A percentile compares a stretch with the other conserved stretches of the same genome.
phyloP scores from a whole-genome alignment of 2,113 vertebrate genomes.

The Podarcis cretensis region DNA sequence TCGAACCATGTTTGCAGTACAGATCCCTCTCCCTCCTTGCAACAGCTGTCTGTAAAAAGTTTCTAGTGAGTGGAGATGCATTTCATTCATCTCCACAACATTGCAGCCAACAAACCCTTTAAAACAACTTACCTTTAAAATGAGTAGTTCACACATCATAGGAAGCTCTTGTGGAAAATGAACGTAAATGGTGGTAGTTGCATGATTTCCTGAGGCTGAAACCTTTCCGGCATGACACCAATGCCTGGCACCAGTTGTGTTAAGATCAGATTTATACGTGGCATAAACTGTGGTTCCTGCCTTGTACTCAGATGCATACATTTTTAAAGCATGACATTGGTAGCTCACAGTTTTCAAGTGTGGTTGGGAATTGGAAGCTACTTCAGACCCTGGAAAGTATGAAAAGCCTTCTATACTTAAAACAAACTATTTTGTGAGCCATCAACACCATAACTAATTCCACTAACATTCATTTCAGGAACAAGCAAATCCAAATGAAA shows the following conservation, averaged over 20 bases:
- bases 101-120: background rate
- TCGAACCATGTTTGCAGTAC: no score
- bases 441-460: background rate
- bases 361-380: background rate
- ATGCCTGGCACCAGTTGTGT: background rate
- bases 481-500: background rate
- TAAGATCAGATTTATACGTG: background rate
- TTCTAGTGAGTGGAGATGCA: no score
- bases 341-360: background rate
- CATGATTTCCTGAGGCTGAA: background rate
- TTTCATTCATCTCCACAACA: background rate
- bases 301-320: background rate
- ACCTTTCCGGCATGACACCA: conserved; percentile 12
- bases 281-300: background rate
- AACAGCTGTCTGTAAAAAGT: no score
- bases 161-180: conserved; percentile 17
- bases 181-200: conserved; percentile 31
- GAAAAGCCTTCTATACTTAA: background rate
- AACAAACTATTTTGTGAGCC: background rate
- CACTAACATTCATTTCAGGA: background rate
- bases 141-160: background rate
- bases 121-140: background rate
- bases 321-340: background rate
- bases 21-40: no score
- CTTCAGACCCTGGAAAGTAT: background rate